Evolutionary conservation across 2,888 invertebrate genomes (phyloP), one percentile per base, ranked within the genome.

Genomic region (Trichogramma evanescens): DNA sequence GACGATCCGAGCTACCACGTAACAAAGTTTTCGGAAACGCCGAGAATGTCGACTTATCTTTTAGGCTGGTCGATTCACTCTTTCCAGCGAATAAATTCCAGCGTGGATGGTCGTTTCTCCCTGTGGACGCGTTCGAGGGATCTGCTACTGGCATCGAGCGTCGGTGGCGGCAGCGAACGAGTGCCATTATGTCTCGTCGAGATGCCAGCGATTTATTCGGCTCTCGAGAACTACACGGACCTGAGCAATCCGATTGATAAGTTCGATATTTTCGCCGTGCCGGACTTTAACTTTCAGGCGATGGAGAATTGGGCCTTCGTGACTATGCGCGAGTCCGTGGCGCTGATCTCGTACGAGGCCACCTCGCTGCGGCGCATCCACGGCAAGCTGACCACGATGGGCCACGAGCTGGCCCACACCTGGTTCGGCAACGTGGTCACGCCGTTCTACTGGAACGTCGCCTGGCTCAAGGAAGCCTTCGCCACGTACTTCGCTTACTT

Each of bases 291-390:
- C 52, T 87, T 89, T 66, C 88, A 89, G 44, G 94, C 93, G 40
- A 95, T 94, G 93, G 94, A 95, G 75, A 95, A 95, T 73, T 95
- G 94, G 93, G 95, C 94, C 4, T 76, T 95, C 61, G 87, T 92
- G 56, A 90, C 91, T 2, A 92, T 87, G 79, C 83, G 84, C 7
- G 72, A 74, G 41, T 66, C 71, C 1, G 66, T 64, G 7, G 58
- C 70, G 4, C 57, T 72, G 10, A 60, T 65, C 58, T 62, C 65
- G 5, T 13, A 56, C 8, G 60, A 51, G 0, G 42, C 58, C 0
- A 69, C 70, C 0, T 54, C 66, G 10, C 40, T 67, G 26, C 38
- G 56, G 0, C 67, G 67, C 40, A 74, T 40, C 74, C 76, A 26
- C 57, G 80, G 6, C 79, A 80, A 39, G 65, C 69, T 6, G 5